A percentile compares a stretch with the other conserved stretches of the same genome.
Evolutionary conservation across 2,113 vertebrate species (phyloP).

Genomic region (Paradoxurus hermaphroditus): DNA sequence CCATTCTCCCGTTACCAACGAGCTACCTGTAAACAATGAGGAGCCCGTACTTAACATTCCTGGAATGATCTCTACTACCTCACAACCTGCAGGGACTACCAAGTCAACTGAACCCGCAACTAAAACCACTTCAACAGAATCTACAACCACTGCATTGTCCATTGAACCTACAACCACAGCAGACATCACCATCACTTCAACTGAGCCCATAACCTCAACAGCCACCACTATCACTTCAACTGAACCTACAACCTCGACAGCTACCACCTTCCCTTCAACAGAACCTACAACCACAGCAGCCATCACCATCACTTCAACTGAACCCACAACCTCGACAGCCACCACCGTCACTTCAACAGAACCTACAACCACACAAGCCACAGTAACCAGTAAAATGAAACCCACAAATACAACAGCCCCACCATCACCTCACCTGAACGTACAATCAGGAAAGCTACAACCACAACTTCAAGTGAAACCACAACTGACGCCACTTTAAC

Average conservation of each 20-base stretch:
- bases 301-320: too few relatives aligned
- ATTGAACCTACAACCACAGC: too few relatives aligned
- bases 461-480: background rate
- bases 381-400: background rate
- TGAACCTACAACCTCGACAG: background rate
- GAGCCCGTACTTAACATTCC: background rate
- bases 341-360: rapidly evolving
- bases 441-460: background rate
- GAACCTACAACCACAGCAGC: rapidly evolving
- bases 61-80: background rate
- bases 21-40: background rate
- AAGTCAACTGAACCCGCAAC: too few relatives aligned
- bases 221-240: background rate
- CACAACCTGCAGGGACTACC: background rate
- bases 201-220: background rate
- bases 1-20: background rate
- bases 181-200: background rate
- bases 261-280: rapidly evolving
- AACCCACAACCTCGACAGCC: background rate
- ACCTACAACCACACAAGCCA: background rate
- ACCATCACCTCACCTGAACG: too few relatives aligned
- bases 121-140: background rate
- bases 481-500: background rate
- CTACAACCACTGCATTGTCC: background rate
- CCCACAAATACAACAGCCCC: background rate